A percentile compares a stretch with the other conserved stretches of the same genome.
phyloP scores from a whole-genome alignment of 30 jellyfish, hydroid and myxozoan species.

The Aurelia aurita region DNA sequence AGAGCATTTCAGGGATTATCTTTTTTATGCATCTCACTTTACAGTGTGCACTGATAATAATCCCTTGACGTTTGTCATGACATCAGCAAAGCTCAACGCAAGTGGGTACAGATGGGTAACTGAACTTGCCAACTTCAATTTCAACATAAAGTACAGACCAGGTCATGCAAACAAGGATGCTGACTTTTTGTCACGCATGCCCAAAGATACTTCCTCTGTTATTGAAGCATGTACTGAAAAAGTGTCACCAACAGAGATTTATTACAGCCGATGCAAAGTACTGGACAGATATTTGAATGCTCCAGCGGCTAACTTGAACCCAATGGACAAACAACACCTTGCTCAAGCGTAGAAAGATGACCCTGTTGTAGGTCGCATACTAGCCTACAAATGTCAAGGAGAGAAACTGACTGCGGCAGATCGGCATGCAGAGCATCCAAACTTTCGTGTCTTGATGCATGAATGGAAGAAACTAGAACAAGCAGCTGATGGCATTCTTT shows the following conservation, averaged over 20 bases:
- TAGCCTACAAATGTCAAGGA: neutral
- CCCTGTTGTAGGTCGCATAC: neutral
- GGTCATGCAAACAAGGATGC: conserved; percentile 51
- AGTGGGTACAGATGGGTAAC: too few relatives aligned
- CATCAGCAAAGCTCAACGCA: too few relatives aligned
- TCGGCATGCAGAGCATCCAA: neutral
- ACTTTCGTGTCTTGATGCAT: neutral
- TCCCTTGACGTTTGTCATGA: too few relatives aligned
- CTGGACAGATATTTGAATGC: conserved; percentile 9
- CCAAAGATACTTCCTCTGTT: neutral
- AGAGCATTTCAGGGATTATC: too few relatives aligned
- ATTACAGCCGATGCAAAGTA: neutral
- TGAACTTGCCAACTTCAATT: too few relatives aligned
- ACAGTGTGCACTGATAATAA: too few relatives aligned
- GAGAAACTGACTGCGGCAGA: neutral
- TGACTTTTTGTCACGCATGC: conserved; percentile 38
- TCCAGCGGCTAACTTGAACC: neutral
- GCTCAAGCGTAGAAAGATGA: conserved; percentile 2
- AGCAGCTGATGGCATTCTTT: neutral
- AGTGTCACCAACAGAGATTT: conserved; percentile 18
- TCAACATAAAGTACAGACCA: neutral
- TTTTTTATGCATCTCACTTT: too few relatives aligned
- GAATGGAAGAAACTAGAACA: neutral
- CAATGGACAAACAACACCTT: conserved; percentile 28
- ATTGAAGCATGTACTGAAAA: conserved; percentile 30